Evolutionary conservation across 2,113 vertebrate genomes (phyloP).

Genomic region (Zosterops japonicus): DNA sequence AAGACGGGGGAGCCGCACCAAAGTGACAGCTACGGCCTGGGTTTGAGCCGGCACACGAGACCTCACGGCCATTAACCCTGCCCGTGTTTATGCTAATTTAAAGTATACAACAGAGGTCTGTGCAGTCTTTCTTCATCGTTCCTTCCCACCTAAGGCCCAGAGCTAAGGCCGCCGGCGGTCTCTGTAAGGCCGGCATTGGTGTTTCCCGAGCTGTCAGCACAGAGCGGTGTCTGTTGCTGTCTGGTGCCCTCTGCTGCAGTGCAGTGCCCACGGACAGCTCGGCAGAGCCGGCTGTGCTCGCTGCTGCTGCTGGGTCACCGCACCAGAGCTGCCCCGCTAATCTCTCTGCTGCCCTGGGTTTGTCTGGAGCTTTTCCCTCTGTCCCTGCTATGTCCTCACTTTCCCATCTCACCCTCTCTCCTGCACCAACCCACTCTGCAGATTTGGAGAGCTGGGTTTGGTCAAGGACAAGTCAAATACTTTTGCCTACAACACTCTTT

Average conservation of each 20-base stretch:
- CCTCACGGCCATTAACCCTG: background rate
- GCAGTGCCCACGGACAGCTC: background rate
- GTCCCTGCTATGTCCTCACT: fast-evolving
- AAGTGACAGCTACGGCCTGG: fast-evolving
- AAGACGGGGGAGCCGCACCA: fast-evolving
- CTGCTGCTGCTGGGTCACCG: fast-evolving
- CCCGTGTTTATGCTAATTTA: fast-evolving
- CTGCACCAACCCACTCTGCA: background rate
- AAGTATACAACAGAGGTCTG: fast-evolving
- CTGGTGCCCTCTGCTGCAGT: conserved; percentile 61
- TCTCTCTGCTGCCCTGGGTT: background rate
- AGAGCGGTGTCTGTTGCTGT: background rate
- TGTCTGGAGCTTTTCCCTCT: background rate
- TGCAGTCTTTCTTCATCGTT: fast-evolving
- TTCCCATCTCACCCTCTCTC: background rate
- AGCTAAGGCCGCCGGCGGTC: background rate
- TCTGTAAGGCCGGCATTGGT: fast-evolving
- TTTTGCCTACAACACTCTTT: fast-evolving
- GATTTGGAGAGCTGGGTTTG: background rate
- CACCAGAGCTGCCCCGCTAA: background rate
- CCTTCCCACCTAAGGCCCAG: background rate
- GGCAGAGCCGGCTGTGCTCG: fast-evolving
- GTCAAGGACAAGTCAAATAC: background rate
- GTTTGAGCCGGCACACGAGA: background rate
- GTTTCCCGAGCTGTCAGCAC: background rate